These are phyloP conservation scores for Lipophrys pholis DNA, from an alignment of 2,113 vertebrate species.

Conservation along the genomic window DNA sequence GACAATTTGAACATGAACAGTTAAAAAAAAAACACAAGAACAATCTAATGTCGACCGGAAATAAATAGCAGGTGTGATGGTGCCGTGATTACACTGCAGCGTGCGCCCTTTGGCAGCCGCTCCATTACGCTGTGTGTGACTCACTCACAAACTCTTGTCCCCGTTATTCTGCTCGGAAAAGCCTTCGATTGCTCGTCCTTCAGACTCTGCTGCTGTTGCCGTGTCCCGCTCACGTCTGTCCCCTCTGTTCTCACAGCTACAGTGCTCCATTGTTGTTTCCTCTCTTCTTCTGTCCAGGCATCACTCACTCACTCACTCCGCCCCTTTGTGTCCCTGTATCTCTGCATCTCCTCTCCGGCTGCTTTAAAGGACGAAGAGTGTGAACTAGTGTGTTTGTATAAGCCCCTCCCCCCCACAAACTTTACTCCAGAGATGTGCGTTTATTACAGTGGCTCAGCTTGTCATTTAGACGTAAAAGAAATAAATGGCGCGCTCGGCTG, in stretches of 20 bases:
- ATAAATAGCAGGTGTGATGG: background rate
- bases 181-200: conserved; percentile 2
- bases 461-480: background rate
- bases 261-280: background rate
- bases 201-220: background rate
- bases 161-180: conserved; percentile 4
- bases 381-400: conserved; percentile 1
- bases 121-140: background rate
- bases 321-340: background rate
- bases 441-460: background rate
- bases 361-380: conserved; percentile 10
- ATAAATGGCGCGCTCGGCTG: background rate
- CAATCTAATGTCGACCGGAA: too few relatives aligned
- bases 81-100: background rate
- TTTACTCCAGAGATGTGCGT: background rate
- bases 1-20: conserved; percentile 17
- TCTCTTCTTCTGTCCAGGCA: background rate
- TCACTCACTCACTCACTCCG: background rate
- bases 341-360: background rate
- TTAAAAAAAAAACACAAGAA: conserved; percentile 10
- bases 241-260: conserved; percentile 14
- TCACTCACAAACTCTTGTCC: background rate
- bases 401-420: background rate
- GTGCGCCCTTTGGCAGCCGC: background rate
- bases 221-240: conserved; percentile 7